These are phyloP conservation scores for Anomalospiza imberbis DNA, from an alignment of 2,797 vertebrate genomes.

Conservation along the genomic window DNA sequence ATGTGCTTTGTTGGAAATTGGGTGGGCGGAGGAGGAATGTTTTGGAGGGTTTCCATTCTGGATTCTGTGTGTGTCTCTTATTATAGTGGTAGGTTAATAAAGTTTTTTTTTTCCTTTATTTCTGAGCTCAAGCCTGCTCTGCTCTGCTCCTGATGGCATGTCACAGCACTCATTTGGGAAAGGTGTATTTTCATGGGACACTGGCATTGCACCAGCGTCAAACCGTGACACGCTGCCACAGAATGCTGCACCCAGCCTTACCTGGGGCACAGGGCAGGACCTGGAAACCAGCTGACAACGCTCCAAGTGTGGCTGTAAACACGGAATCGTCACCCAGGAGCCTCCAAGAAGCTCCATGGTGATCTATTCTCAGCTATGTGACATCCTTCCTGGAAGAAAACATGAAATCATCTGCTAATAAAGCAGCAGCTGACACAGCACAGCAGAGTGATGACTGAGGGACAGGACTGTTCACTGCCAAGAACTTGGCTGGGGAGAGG, in stretches of 20 bases:
- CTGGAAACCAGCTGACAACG: background rate
- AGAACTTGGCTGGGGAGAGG: background rate
- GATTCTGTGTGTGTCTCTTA: no score
- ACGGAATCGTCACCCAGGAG: background rate
- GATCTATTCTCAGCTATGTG: background rate
- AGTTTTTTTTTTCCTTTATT: no score
- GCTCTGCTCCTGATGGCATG: no score
- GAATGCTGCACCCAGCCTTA: background rate
- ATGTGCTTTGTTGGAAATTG: no score
- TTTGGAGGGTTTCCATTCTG: no score
- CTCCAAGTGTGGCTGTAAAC: background rate
- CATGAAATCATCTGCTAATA: background rate
- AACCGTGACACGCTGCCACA: background rate
- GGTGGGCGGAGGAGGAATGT: no score
- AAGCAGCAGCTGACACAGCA: background rate
- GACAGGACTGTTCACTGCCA: background rate
- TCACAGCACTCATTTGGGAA: no score
- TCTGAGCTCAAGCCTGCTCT: no score
- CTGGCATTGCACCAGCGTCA: no score
- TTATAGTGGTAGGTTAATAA: no score
- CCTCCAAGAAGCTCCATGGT: background rate
- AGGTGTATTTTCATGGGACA: no score
- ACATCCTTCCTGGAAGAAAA: background rate
- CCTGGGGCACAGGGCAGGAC: background rate
- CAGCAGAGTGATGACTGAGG: rapidly evolving